phyloP scores from a whole-genome alignment of 2,888 invertebrate genomes.

The Strigamia transsilvanica region DNA sequence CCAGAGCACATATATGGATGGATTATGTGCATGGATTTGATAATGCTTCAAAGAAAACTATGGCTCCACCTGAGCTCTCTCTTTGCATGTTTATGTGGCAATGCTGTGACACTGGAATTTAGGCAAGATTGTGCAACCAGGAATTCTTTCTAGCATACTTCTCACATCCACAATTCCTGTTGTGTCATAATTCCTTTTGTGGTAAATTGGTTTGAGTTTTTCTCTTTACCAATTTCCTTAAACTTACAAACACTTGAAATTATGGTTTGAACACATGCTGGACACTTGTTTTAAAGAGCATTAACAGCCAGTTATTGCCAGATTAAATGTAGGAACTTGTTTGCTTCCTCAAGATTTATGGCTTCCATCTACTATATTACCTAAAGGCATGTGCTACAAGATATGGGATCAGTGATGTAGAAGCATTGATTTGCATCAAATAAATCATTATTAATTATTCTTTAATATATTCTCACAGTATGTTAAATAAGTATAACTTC shows the following conservation, averaged over 20 bases:
- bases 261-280: background rate
- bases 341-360: conserved; percentile 3
- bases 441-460: background rate
- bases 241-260: background rate
- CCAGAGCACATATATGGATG: too few species aligned
- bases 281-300: background rate
- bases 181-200: background rate
- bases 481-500: background rate
- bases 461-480: background rate
- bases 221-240: background rate
- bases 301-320: background rate
- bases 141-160: background rate
- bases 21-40: too few species aligned
- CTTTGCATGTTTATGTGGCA: background rate
- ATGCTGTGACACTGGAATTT: background rate
- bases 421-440: background rate
- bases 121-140: background rate
- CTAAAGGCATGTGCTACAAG: background rate
- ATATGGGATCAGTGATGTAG: background rate
- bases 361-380: background rate
- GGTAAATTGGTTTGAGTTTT: background rate
- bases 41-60: too few species aligned
- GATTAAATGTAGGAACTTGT: conserved; percentile 2
- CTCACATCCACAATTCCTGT: background rate
- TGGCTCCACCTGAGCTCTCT: background rate